phyloP scores from a whole-genome alignment of 2,113 vertebrate species.

The Lepus europaeus region DNA sequence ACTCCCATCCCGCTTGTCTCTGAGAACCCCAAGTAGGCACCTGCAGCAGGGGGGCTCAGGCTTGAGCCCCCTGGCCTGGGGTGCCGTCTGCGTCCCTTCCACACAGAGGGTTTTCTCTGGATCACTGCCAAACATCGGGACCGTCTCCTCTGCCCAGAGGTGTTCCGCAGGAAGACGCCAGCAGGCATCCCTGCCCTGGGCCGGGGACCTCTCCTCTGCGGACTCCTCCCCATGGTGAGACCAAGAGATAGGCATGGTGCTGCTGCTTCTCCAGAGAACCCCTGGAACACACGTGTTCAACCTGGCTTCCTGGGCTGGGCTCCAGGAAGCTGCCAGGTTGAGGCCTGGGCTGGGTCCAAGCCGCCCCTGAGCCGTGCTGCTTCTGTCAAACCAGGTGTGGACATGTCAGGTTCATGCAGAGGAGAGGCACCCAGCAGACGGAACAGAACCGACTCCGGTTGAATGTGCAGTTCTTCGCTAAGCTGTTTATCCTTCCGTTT shows the following conservation, averaged over 20 bases:
- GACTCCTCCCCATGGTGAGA: slow-evolving; percentile 42
- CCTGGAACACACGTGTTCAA: slow-evolving; percentile 52
- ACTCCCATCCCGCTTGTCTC: slow-evolving; percentile 78
- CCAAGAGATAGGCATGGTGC: slow-evolving; percentile 59
- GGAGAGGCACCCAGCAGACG: slow-evolving; percentile 59
- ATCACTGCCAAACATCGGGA: slow-evolving; percentile 77
- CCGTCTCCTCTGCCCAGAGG: slow-evolving; percentile 73
- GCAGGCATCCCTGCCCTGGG: slow-evolving; percentile 38
- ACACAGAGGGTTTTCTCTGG: slow-evolving; percentile 74
- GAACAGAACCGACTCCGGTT: slow-evolving; percentile 71
- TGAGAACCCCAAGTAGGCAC: slow-evolving; percentile 84
- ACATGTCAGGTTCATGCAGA: slow-evolving; percentile 69
- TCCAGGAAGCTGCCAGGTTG: slow-evolving; percentile 54
- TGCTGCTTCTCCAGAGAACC: slow-evolving; percentile 74
- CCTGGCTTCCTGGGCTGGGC: slow-evolving; percentile 54
- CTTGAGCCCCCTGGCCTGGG: slow-evolving; percentile 61
- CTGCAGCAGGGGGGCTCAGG: slow-evolving; percentile 42
- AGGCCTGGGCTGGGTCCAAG: slow-evolving; percentile 61
- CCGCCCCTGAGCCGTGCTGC: slow-evolving; percentile 52
- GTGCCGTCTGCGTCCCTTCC: slow-evolving; percentile 66
- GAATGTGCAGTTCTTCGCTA: slow-evolving; percentile 79
- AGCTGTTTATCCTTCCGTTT: slow-evolving; percentile 66
- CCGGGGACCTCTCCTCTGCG: slow-evolving; percentile 63
- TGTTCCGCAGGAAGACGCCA: slow-evolving; percentile 66
- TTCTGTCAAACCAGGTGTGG: slow-evolving; percentile 63